Evolutionary conservation across 2,888 invertebrate species (phyloP).

Genomic region (Drosophila gaucha): DNA sequence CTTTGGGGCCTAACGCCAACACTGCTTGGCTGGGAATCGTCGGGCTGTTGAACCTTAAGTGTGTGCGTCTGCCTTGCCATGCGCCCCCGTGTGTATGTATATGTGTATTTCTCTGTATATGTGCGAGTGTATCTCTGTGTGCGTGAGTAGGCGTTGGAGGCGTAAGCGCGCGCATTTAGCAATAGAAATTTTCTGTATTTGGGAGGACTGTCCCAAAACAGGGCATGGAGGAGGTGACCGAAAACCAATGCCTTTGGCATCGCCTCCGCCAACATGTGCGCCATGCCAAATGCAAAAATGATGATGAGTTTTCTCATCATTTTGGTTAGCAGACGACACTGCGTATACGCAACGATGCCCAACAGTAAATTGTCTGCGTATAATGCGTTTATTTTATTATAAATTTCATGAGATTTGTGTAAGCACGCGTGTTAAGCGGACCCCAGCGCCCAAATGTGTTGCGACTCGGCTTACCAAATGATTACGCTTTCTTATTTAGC

Average conservation of each 20-base stretch:
- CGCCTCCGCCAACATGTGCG: slow-evolving; percentile 55
- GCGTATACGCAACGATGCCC: slow-evolving; percentile 51
- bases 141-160: slow-evolving; percentile 41
- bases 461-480: slow-evolving; percentile 38
- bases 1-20: slow-evolving; percentile 62
- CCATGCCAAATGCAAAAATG: slow-evolving; percentile 67
- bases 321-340: slow-evolving; percentile 25
- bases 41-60: slow-evolving; percentile 77
- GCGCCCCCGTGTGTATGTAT: slow-evolving; percentile 32
- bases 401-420: slow-evolving; percentile 63
- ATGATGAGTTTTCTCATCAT: slow-evolving; percentile 67
- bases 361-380: slow-evolving; percentile 59
- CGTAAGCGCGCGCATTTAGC: slow-evolving; percentile 73
- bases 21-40: slow-evolving; percentile 63
- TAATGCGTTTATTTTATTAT: slow-evolving; percentile 62
- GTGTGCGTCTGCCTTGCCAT: slow-evolving; percentile 52
- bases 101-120: slow-evolving; percentile 7
- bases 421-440: slow-evolving; percentile 44
- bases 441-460: slow-evolving; percentile 14
- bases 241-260: slow-evolving; percentile 36
- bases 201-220: slow-evolving; percentile 45
- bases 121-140: slow-evolving; percentile 7
- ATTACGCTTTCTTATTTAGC: slow-evolving; percentile 12
- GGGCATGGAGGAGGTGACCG: background rate
- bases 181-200: slow-evolving; percentile 70